Conservation (phyloP, 2,113 vertebrate genomes). For the Cynocephalus volans region DNA sequence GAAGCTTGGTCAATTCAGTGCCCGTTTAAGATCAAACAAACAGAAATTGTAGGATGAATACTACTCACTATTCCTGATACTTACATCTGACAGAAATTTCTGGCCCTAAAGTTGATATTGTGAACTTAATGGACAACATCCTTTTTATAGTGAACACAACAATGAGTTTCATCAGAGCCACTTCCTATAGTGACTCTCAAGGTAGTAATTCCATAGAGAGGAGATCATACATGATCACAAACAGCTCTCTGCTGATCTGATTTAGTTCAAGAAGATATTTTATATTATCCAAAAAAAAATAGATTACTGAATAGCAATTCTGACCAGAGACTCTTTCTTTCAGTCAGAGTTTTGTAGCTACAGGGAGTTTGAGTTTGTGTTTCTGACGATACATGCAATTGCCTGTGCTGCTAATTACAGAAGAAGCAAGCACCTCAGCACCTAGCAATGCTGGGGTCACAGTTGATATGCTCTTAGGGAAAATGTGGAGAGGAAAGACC, state of each 20-base stretch:
- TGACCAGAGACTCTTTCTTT: neutral
- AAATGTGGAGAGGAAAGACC: neutral
- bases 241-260: constrained; percentile 52
- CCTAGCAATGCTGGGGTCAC: neutral
- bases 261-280: constrained; percentile 66
- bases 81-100: constrained; percentile 64
- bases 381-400: neutral
- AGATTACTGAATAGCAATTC: neutral
- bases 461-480: neutral
- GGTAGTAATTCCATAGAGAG: constrained; percentile 62
- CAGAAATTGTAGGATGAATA: neutral
- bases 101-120: constrained; percentile 25
- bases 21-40: constrained; percentile 13
- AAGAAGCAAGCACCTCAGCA: neutral
- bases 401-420: neutral
- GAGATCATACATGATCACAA: neutral
- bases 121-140: constrained; percentile 49
- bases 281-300: constrained; percentile 54
- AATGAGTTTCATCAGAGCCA: constrained; percentile 26
- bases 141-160: constrained; percentile 22
- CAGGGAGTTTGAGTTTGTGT: neutral
- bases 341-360: neutral
- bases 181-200: constrained; percentile 66
- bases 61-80: neutral
- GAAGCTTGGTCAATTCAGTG: constrained; percentile 11